Percentiles rank a stretch among this genome's conserved stretches.
phyloP scores from a whole-genome alignment of 2,113 vertebrate genomes.

The Narcine bancroftii region DNA sequence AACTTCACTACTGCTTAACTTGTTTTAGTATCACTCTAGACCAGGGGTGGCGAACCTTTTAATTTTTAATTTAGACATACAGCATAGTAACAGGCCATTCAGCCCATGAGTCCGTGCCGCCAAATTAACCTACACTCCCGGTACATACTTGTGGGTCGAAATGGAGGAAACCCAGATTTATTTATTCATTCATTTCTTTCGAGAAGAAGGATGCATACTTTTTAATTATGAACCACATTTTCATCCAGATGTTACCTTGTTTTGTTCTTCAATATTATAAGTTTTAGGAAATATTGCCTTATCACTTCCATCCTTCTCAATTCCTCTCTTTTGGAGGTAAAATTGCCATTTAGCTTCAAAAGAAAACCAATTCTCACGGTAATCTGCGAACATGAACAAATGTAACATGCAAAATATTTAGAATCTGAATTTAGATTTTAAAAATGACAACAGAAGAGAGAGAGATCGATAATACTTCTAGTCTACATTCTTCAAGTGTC shows the following conservation, averaged over 20 bases:
- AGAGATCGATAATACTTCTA: background rate
- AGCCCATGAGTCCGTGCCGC: too few relatives aligned
- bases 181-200: too few relatives aligned
- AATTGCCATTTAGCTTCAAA: slow-evolving; percentile 41
- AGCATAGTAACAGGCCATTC: too few relatives aligned
- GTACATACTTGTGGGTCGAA: too few relatives aligned
- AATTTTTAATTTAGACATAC: too few relatives aligned
- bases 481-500: background rate
- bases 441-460: background rate
- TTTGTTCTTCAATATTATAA: slow-evolving; percentile 32
- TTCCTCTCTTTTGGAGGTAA: slow-evolving; percentile 39
- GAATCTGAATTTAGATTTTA: background rate
- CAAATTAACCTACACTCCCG: too few relatives aligned
- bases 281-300: slow-evolving; percentile 27
- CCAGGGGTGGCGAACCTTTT: too few relatives aligned
- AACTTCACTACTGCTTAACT: too few relatives aligned
- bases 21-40: too few relatives aligned
- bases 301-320: slow-evolving; percentile 38
- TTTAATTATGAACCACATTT: background rate
- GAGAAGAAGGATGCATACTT: background rate
- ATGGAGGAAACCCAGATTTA: too few relatives aligned
- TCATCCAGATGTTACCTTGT: slow-evolving; percentile 38
- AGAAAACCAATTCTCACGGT: slow-evolving; percentile 40
- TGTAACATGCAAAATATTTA: background rate
- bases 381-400: slow-evolving; percentile 32